Conservation (phyloP, 2,888 invertebrate species). For the Nephrotoma appendiculata region DNA sequence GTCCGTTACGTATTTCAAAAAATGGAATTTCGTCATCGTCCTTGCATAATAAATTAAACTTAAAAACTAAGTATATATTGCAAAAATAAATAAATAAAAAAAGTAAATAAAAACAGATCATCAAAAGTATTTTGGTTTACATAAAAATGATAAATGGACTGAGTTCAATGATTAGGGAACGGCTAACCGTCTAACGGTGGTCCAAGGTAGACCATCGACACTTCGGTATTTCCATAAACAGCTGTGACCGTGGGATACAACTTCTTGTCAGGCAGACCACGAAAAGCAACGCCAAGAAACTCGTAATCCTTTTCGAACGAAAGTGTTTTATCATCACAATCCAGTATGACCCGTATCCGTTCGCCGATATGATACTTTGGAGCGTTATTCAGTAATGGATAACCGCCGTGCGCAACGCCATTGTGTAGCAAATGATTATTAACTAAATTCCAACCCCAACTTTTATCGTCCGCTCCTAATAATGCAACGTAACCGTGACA, state of each 20-base stretch:
- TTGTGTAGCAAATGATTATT: conserved; percentile 94
- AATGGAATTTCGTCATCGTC: not conserved
- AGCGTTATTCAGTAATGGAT: conserved; percentile 87
- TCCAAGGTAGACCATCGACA: conserved; percentile 96
- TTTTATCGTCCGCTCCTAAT: conserved; percentile 83
- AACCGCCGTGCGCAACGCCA: conserved; percentile 88
- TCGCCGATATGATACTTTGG: conserved; percentile 98
- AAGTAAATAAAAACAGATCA: not conserved
- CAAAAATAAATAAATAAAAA: not conserved
- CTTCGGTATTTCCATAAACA: conserved; percentile 98
- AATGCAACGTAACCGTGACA: conserved; percentile 92
- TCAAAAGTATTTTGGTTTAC: not conserved
- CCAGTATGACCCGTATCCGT: conserved; percentile 89
- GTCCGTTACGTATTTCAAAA: not conserved
- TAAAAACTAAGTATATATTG: not conserved
- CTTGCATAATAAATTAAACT: not conserved
- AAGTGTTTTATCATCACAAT: conserved; percentile 93
- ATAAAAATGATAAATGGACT: not conserved
- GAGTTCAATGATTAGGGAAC: not conserved
- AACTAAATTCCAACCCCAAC: conserved; percentile 99
- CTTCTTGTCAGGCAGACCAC: conserved; percentile 83
- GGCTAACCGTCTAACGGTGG: conserved; percentile 74
- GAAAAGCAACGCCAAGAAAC: conserved; percentile 95
- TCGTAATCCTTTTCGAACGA: conserved; percentile 97
- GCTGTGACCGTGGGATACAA: conserved; percentile 94